Conservation (phyloP, 2,797 vertebrate species). For the Smutsia temminckii region DNA sequence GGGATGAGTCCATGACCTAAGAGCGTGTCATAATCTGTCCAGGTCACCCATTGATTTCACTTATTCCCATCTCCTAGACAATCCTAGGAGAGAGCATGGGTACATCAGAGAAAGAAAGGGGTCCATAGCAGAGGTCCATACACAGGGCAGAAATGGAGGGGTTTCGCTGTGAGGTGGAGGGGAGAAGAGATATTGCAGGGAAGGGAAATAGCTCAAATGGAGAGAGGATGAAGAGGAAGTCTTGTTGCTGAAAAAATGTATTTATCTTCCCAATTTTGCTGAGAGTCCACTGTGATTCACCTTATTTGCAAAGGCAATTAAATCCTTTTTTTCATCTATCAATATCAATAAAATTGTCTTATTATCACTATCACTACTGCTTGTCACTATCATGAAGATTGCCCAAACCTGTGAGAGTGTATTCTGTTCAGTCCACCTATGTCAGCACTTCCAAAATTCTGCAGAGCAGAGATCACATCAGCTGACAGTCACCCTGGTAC, state of each 20-base stretch:
- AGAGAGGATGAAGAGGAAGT: background rate
- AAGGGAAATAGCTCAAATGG: background rate
- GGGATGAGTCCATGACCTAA: background rate
- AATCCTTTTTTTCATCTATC: background rate
- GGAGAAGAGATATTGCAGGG: background rate
- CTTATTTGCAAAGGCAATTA: background rate
- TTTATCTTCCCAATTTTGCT: background rate
- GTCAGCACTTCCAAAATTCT: background rate
- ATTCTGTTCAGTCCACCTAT: background rate
- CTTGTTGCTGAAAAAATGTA: background rate
- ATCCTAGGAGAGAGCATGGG: background rate
- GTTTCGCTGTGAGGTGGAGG: background rate
- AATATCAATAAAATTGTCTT: no score
- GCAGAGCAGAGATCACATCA: background rate
- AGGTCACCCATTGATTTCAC: background rate
- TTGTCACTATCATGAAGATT: background rate
- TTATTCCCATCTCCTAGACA: background rate
- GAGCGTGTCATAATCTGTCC: background rate
- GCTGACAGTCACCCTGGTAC: background rate
- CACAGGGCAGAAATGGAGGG: background rate
- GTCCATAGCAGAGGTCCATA: rapidly evolving
- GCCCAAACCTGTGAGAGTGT: background rate
- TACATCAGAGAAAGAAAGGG: background rate
- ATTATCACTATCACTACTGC: no score
- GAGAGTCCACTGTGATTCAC: background rate